Evolutionary conservation across 2,888 invertebrate species (phyloP), one percentile per base, ranked within the genome.

Genomic region (Agrochola lota): DNA sequence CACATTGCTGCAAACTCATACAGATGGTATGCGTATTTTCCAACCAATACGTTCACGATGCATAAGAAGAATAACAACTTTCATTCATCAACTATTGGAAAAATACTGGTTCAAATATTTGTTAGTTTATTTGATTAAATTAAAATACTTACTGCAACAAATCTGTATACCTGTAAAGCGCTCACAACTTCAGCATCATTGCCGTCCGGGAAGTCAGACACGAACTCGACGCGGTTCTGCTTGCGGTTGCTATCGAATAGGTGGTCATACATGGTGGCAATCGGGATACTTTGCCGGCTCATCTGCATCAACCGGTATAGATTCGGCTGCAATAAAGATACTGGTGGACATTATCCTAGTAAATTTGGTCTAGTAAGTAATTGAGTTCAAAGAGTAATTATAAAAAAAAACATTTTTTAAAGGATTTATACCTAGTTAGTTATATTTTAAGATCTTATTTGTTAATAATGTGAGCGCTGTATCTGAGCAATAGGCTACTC

Each of bases 141-240:
- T 40, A 40, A 20, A 20, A 57, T n/a, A 12, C 43, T 63, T 43
- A 40, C 40, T 40, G 8, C 17, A 43, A 12, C 55, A 76, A 63
- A 46, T 57, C 30, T 46, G 12, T 26, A 4, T 60, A 97, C 97
- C 97, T 98, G 98, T 80, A 99, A 96, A 3, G 99, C 98, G 87
- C 99, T 98, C 84, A 99, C 98, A 76, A 99, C 98, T 94, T 99
- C 99, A 0, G 99, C 99, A 84, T 99, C 98, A 92, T 99, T 98
- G 1, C 97, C 97, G 9, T 97, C 96, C 0, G 99, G 99, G 94
- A 99, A 99, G 96, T 99, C 99, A 0, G 98, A 98, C 23, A 99
- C 97, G 90, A 99, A 98, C 94, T 99, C 99, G 7, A 99, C 98
- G 63, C 99, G 97, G 94, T 99, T 99, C 87, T 98, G 97, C 88